A percentile compares a stretch with the other conserved stretches of the same genome.
phyloP scores from a whole-genome alignment of 2,797 vertebrate species.

The Hapalemur alaotrensis region DNA sequence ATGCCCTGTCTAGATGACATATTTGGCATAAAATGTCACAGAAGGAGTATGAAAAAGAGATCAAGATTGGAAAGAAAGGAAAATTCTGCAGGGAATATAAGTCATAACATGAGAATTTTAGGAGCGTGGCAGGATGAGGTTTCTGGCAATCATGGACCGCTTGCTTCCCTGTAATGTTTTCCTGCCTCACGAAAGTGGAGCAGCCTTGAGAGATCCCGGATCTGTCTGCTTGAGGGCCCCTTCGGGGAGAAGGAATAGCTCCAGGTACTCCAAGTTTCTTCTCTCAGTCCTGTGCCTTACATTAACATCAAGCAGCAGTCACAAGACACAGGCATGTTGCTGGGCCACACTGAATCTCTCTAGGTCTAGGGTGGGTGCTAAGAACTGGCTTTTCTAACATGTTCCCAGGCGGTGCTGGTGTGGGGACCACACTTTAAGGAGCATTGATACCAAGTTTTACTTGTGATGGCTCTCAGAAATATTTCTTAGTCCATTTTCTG shows the following conservation, averaged over 20 bases:
- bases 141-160: neutral
- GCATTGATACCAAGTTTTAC: neutral
- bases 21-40: constrained; percentile 25
- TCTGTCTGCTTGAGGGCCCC: neutral
- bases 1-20: neutral
- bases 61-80: neutral
- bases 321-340: neutral
- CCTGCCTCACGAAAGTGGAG: neutral
- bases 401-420: neutral
- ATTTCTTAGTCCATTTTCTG: neutral
- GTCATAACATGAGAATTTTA: neutral
- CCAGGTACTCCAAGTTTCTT: neutral
- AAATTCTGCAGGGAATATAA: constrained; percentile 37
- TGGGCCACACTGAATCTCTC: neutral
- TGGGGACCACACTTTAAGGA: neutral
- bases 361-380: neutral
- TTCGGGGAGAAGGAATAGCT: neutral
- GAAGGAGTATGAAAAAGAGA: neutral
- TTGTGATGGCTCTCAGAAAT: neutral
- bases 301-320: neutral
- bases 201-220: neutral
- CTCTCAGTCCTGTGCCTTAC: neutral
- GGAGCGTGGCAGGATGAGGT: neutral
- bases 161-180: neutral
- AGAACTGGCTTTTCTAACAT: neutral